phyloP scores from a whole-genome alignment of 2,888 invertebrate genomes.

The Pseudococcus jackbeardsleyi region DNA sequence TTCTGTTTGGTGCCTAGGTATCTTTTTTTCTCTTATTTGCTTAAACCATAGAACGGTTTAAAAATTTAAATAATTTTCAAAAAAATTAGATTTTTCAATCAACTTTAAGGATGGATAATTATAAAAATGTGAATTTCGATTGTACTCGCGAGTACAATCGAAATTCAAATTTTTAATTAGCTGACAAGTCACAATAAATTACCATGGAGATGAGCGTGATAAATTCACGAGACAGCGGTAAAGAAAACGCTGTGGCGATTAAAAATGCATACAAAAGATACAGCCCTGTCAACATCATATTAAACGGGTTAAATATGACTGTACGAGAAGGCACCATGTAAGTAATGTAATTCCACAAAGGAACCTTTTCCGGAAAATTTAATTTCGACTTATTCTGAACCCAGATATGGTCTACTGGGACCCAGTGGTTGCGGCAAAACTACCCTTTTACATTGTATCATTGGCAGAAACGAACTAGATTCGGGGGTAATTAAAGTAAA shows the following conservation, averaged over 20 bases:
- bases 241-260: background rate
- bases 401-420: slow-evolving; percentile 87
- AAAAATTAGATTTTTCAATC: too few species aligned
- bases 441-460: slow-evolving; percentile 86
- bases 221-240: background rate
- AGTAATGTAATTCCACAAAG: background rate
- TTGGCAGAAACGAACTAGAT: slow-evolving; percentile 82
- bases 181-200: background rate
- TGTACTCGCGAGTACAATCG: too few species aligned
- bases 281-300: background rate
- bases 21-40: too few species aligned
- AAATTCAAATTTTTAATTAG: too few species aligned
- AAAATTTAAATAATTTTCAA: too few species aligned
- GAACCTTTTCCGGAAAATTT: background rate
- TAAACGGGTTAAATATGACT: slow-evolving; percentile 2
- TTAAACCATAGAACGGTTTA: too few species aligned
- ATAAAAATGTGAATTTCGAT: too few species aligned
- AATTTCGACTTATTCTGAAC: background rate
- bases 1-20: too few species aligned
- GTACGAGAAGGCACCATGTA: slow-evolving; percentile 5
- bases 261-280: background rate
- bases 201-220: background rate
- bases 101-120: too few species aligned
- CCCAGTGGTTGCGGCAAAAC: slow-evolving; percentile 94
- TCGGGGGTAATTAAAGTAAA: slow-evolving; percentile 80